Base-by-base conservation (phyloP, 2,113 vertebrate species). In the Podilymbus podiceps region DNA sequence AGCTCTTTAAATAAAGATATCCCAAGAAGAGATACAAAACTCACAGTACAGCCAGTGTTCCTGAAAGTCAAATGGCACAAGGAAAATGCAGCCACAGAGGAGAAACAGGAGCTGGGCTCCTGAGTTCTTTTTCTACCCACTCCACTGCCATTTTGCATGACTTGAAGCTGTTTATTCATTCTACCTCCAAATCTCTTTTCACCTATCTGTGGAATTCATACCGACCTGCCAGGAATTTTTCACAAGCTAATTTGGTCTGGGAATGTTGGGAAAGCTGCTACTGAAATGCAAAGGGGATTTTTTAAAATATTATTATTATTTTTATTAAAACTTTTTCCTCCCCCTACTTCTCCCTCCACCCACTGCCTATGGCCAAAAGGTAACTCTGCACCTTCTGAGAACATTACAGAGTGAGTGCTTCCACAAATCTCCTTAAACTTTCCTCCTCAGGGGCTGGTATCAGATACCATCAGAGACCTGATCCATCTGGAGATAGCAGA, bases 401-500 rank as follows among this genome's bases (percentile, higher is more conserved):
- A 10, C 14, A 47, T 75, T 69, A 31, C 31, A 78, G 56, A 62
- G 23, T 3, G 20, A 94, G 40, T n/a, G 31, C 20, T 92, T 90
- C 89, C 62, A 85, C 81, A 88, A 46, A 50, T 59, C 60, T 89
- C 53, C 89, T 74, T 56, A 62, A 96, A 88, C 58, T 55, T 93
- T 76, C 38, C 74, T 95, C 69, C 27, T 13, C n/a, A 55, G 66
- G 19, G 38, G 30, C 49, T 87, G 35, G 42, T 74, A 81, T 77
- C 82, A 73, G 60, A 66, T 67, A 28, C n/a, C 52, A 30, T 50
- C 12, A 2, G 76, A 95, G 64, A 87, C 19, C 50, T 56, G 93
- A 95, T 94, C 91, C 80, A 82, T 85, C 80, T 89, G 80, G 56
- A 91, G 73, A 96, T 95, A 95, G 52, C 40, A 85, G 50, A 18